Evolutionary conservation across 2,888 invertebrate genomes (phyloP), one percentile per base, ranked within the genome.

Genomic region (Mesochorus sp.): DNA sequence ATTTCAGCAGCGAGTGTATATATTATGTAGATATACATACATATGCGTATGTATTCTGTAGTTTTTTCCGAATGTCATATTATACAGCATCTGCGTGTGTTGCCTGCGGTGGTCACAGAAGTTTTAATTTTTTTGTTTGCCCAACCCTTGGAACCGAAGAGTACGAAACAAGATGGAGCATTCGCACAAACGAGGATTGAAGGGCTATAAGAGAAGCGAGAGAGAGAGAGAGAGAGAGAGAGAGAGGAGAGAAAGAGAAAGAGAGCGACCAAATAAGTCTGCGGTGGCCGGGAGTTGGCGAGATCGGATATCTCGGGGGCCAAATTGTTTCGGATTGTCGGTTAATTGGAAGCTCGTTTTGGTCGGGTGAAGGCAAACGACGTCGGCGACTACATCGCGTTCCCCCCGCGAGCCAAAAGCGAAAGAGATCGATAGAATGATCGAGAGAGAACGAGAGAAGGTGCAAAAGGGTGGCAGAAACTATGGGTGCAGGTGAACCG

Each of bases 271-370:
- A 12, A 47, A 37, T n/a, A 12, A 67, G 49, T 51, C 21, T 24
- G 70, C 80, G 79, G 71, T 80, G 78, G 80, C 76, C 81, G 80
- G 82, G 76, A 82, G 83, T 82, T 77, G 74, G 78, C 76, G 80
- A 86, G 88, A 88, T 88, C 87, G 81, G 80, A 88, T 89, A 88
- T 86, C 88, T 85, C 82, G 82, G 81, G 84, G 85, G 76, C 88
- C 87, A 88, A 89, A 89, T 89, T 88, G 88, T 89, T 88, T 89
- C 85, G 89, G 87, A 88, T 88, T 88, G 89, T 88, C 87, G 87
- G 88, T 89, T 89, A 89, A 89, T 89, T 88, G 88, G 89, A 80
- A 86, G 86, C 85, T 88, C 88, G 86, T 85, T 87, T 86, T 84
- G 85, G 85, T 84, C 78, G 82, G 81, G 71, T 73, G 75, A 31